Conservation (phyloP, 2,113 vertebrate species). For the Felis catus region F.catus_Fca126_mat1.0 CM031419.1:47771501-47772000, state of each 20-base stretch:
- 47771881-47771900: constrained; percentile 14
- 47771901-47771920: constrained; percentile 44
- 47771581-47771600: constrained; percentile 91
- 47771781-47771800: neutral
- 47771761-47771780: constrained; percentile 37
- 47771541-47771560: constrained; percentile 96
- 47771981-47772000: neutral
- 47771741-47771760: constrained; percentile 21
- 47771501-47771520: constrained; percentile 98
- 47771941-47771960: neutral
- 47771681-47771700: constrained; percentile 23
- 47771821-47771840: constrained; percentile 32
- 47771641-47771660: constrained; percentile 53
- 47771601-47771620: constrained; percentile 68
- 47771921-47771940: neutral
- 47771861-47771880: constrained; percentile 6
- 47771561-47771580: constrained; percentile 98
- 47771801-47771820: constrained; percentile 13
- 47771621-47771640: constrained; percentile 56
- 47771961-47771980: constrained; percentile 22
- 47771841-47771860: constrained; percentile 1
- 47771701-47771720: constrained; percentile 33
- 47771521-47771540: constrained; percentile 99
- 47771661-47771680: constrained; percentile 43
- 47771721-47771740: constrained; percentile 30